Evolutionary conservation across 2,113 vertebrate species (phyloP), one percentile per base, ranked within the genome.

Genomic region (Prunella himalayana): DNA sequence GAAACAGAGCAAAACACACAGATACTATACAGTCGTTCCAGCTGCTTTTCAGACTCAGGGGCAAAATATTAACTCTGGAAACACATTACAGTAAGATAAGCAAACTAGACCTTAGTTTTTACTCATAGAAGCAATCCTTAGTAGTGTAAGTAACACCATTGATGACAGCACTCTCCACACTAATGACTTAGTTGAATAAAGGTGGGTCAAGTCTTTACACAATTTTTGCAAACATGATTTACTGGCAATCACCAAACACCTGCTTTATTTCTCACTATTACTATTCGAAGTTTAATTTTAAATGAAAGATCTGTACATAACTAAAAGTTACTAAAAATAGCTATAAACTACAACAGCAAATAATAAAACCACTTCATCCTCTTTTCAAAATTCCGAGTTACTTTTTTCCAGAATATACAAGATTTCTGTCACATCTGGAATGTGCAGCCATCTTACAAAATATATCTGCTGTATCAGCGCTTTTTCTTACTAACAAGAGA

Each of bases 1-100:
- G 68, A 88, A 95, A 82, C 73, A 63, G 57, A 94, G 93, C 45
- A 71, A 81, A 49, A 28, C 60, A 93, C 57, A 77, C 17, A 50
- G 70, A 72, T 61, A 81, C 65, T 20, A 75, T 5, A 69, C 39
- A 92, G 68, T 68, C 90, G 39, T 59, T 60, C 25, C 53, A 68
- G 47, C 39, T 85, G 23, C 35, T 80, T 82, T 66, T 88, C 77
- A 49, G 57, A 53, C 44, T 51, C 33, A 2, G 12, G 9, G 47
- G 25, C 44, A 60, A 69, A 85, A 91, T 69, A 91, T 78, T 86
- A 86, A 85, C 35, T 87, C 50, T 35, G 30, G 44, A 71, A 73
- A 75, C 64, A 39, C 5, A 3, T 5, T 23, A 19, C 2, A 51
- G 21, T 30, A 56, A 68, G 39, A 82, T 30, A 11, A 86, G 21